Evolutionary conservation across 1,140 invertebrate species (phyloP), one percentile per base, ranked within the genome.

Genomic region (Psix sp.): DNA sequence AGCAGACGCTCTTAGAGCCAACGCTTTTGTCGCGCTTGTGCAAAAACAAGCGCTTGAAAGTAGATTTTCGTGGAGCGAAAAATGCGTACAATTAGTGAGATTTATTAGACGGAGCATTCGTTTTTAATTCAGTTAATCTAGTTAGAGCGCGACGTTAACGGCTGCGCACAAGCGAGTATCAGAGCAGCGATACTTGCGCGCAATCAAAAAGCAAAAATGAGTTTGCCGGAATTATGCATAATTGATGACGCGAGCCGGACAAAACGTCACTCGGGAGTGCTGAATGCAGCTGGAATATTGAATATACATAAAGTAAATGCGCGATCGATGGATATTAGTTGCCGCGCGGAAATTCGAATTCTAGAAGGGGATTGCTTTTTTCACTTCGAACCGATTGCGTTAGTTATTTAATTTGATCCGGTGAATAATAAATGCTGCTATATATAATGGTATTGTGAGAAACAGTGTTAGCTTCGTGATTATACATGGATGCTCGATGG

Each of bases 271-370:
- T 62, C 26, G 21, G 35, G 49, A 63, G 40, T 33, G 51, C 51
- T 21, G 29, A 72, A 52, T 72, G 39, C 68, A 65, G 59, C 59
- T 46, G 52, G 54, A 52, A 52, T 31, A 59, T 40, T 59, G 68
- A 65, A 72, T 72, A 72, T 72, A 65, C 60, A 72, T 72, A 38
- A 13, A 48, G n/a, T n/a, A 63, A 65, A 65, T 57, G 52, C 16
- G 14, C 46, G 38, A 65, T 72, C 59, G 33, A 65, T 65, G 24
- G 20, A 17, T 36, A 57, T 71, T 71, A 51, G 54, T 68, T 60
- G 62, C 51, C 48, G 42, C 38, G 15, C 13, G 48, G 11, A 60
- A 70, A 70, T 49, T n/a, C n/a, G n/a, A n/a, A n/a, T n/a, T n/a
- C n/a, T n/a, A n/a, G 21, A 24, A 35, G 13, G 13, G 9, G 7